Base-by-base conservation (phyloP, 92 coral and sea anemone species). In the Umimayanthus kanabou region DNA sequence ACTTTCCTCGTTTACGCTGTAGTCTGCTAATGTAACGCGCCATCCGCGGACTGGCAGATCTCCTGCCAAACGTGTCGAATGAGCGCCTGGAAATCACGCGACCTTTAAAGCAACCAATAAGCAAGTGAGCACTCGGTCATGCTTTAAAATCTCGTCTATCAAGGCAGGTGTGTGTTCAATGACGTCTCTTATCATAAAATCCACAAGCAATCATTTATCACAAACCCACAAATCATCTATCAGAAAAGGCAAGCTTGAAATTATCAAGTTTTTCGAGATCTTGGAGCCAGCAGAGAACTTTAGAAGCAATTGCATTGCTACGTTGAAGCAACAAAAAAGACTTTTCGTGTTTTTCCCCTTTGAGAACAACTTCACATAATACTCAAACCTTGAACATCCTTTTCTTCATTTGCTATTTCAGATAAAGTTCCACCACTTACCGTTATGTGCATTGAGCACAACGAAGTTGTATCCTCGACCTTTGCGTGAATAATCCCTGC, bases 401-500 rank as follows among this genome's bases (percentile, higher is more conserved):
- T 14, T 11, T 14, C 16, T 53, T 53, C 2, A 53, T 53, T 53
- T 11, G 10, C 16, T 14, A 15, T 53, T 53, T 53, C 58, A 53
- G 18, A 53, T 53, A 14, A 1, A 53, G 58, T 53, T 10, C 18
- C 18, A 2, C 16, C 58, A 69, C 87, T 25, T 73, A 85, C 92
- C 92, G n/a, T 78, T 67, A 43, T 40, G 28, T 20, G 79, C 92
- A 90, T 86, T 61, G 43, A 90, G 77, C 10, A 90, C 87, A 72
- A 90, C 92, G 70, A 90, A 85, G 64, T 90, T 90, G 73, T 90
- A 90, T 43, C 92, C 92, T 45, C 92, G 89, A 28, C 87, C 4
- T 37, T 90, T 84, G 39, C n/a, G 85, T 14, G 92, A 85, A 28
- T 47, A 81, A 33, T 90, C 89, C 76, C 78, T 67, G 47, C 82